Base-by-base conservation (phyloP, 92 coral and sea anemone species). In the Palythoa grandiflora region DNA sequence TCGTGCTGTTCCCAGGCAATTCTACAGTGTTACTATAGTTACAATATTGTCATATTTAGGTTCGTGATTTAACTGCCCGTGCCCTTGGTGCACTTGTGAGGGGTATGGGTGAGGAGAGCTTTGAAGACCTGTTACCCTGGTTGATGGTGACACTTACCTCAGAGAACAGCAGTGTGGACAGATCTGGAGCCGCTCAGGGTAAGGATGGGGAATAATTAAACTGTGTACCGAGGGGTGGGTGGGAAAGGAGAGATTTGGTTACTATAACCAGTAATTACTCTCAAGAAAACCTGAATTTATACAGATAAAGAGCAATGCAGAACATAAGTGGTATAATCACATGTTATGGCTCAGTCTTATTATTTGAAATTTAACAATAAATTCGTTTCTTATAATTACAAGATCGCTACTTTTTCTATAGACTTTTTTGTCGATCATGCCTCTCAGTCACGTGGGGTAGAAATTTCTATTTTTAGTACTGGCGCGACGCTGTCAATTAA, bases 171-270 rank as follows among this genome's bases (percentile, higher is more conserved):
- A 97, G 99, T 65, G 99, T 97, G 38, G 99, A 97, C 83, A 89
- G 99, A 71, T 97, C 99, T 71, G 99, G 99, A 1, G 99, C 99
- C 1, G 99, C 99, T 16, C 99, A 97, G 87, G 99, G 99, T 97
- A 88, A 8, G 89, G 36, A 11, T 77, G 3, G 35, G 68, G 13
- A n/a, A 77, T 20, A 53, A 38, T 14, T 19, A 48, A 8, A 14
- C 11, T 77, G 10, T 21, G 3, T 15, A 70, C 44, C 9, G n/a
- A 37, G 77, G 54, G 13, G 65, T 38, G 81, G 60, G 28, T 21
- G 40, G 77, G 77, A 12, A 6, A 20, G 80, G 66, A 37, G 66
- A 51, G 80, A 50, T 93, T 94, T 83, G 96, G 95, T 83, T 97
- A 70, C 99, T 98, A 1, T 95, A 97, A 98, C 84, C 20, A 39